Conservation (phyloP, 2,888 invertebrate species). For the Altica lythri region DNA sequence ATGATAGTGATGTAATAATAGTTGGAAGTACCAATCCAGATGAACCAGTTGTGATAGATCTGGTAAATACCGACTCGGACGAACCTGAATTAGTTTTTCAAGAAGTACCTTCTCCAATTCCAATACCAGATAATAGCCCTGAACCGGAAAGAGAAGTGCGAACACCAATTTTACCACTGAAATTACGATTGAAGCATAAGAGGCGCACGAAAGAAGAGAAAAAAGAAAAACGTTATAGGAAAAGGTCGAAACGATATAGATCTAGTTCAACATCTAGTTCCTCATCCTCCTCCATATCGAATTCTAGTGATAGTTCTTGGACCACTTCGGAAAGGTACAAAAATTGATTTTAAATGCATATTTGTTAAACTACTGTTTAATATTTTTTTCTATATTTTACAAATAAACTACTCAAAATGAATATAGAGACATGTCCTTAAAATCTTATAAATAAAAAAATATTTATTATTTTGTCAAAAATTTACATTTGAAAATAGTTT, state of each 20-base stretch:
- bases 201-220: conserved; percentile 41
- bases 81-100: conserved; percentile 48
- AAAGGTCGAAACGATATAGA: conserved; percentile 18
- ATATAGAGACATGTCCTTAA: no score
- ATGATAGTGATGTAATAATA: conserved; percentile 54
- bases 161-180: conserved; percentile 43
- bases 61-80: conserved; percentile 48
- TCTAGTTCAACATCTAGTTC: no score
- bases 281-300: no score
- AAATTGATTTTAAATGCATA: no score
- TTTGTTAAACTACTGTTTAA: no score
- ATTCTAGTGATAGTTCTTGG: conserved; percentile 33
- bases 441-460: no score
- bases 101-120: conserved; percentile 26
- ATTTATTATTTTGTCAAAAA: no score
- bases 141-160: conserved; percentile 30
- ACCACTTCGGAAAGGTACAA: conserved; percentile 32
- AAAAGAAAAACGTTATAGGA: conserved; percentile 28
- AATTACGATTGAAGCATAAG: conserved; percentile 45
- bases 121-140: conserved; percentile 24
- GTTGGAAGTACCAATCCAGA: conserved; percentile 43
- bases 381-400: no score
- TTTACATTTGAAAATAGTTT: no score
- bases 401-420: no score
- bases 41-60: conserved; percentile 47